Conservation (phyloP, 2,888 invertebrate species). For the Lasioglossum lativentre region DNA sequence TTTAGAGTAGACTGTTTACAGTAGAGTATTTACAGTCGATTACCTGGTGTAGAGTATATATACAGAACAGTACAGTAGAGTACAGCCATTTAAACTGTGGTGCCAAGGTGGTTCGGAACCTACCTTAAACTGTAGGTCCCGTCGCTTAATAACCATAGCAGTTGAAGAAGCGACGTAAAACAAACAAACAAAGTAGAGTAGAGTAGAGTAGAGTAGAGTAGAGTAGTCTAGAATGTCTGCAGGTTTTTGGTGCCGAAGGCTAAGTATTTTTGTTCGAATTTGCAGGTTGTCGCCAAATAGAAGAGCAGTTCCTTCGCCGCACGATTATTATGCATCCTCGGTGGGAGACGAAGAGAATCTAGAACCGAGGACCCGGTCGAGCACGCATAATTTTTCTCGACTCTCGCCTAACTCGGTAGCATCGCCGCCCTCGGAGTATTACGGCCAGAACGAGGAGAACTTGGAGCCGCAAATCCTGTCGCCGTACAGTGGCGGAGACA, state of each 20-base stretch:
- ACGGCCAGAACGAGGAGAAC: constrained; percentile 78
- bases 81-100: no score
- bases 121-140: no score
- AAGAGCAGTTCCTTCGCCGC: constrained; percentile 71
- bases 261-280: not conserved
- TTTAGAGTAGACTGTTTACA: not conserved
- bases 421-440: constrained; percentile 77
- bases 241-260: not conserved
- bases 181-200: no score
- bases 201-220: not conserved
- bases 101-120: no score
- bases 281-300: constrained; percentile 80
- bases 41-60: not conserved
- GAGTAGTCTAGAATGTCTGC: not conserved
- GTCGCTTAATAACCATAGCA: no score
- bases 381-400: constrained; percentile 68
- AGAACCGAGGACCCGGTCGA: constrained; percentile 72
- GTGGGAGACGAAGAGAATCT: constrained; percentile 83
- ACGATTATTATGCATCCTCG: constrained; percentile 77
- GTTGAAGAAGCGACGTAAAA: no score
- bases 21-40: not conserved
- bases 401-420: constrained; percentile 78
- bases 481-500: constrained; percentile 81
- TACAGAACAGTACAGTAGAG: not conserved
- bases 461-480: constrained; percentile 77